Evolutionary conservation across 2,113 vertebrate genomes (phyloP).

Genomic region (Alexandromys fortis): DNA sequence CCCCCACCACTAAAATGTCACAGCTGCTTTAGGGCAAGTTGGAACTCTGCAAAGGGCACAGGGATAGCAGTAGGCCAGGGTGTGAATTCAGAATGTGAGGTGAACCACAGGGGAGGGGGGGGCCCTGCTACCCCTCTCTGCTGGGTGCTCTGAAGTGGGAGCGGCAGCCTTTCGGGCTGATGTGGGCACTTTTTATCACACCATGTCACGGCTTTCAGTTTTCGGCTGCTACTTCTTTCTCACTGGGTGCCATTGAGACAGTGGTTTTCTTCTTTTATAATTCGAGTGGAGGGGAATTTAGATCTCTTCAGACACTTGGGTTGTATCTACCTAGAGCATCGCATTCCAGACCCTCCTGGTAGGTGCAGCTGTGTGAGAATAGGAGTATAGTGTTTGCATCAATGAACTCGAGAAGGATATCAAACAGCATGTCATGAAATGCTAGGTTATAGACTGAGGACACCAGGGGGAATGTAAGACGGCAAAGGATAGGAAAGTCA

Average conservation of each 20-base stretch:
- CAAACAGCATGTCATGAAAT: neutral
- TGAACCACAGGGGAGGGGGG: neutral
- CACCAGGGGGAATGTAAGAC: neutral
- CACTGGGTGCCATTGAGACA: neutral
- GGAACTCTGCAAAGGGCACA: conserved; percentile 44
- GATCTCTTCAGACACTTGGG: neutral
- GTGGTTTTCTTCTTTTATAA: neutral
- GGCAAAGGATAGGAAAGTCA: neutral
- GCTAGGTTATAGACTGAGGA: neutral
- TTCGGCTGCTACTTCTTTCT: neutral
- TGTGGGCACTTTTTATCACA: accelerated
- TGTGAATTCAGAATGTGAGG: neutral
- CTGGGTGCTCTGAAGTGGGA: neutral
- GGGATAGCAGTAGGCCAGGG: neutral
- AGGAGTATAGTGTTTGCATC: neutral
- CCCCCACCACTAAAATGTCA: conserved; percentile 78
- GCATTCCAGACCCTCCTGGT: neutral
- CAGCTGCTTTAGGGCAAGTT: conserved; percentile 17
- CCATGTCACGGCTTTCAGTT: neutral
- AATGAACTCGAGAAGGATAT: neutral
- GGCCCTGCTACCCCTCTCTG: accelerated
- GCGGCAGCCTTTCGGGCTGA: neutral
- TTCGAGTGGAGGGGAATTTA: neutral
- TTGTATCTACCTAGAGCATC: neutral
- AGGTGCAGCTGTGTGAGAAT: neutral